A percentile compares a stretch with the other conserved stretches of the same genome.
Evolutionary conservation across 2,797 vertebrate genomes (phyloP).

Genomic region (Telmatherina bonti): DNA sequence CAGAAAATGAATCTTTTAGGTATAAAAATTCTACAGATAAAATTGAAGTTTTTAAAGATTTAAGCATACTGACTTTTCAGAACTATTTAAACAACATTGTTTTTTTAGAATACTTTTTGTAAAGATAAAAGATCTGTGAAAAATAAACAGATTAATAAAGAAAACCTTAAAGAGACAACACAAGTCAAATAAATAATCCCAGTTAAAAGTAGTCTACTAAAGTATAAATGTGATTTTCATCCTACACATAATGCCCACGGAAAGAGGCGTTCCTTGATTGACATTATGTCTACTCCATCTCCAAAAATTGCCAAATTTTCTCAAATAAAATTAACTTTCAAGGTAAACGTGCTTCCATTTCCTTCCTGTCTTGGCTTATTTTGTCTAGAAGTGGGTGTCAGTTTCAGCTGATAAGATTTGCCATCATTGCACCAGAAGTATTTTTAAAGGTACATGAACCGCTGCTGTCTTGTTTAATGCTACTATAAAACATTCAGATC

Average conservation of each 20-base stretch:
- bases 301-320: background rate
- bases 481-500: background rate
- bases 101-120: no score
- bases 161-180: no score
- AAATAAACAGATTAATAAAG: background rate
- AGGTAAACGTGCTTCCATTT: background rate
- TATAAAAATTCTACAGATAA: no score
- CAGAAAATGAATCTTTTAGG: no score
- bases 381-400: background rate
- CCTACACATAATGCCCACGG: background rate
- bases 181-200: background rate
- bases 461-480: background rate
- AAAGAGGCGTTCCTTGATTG: no score
- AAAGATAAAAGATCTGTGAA: no score
- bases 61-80: no score
- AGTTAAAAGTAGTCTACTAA: background rate
- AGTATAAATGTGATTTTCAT: background rate
- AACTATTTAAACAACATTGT: no score
- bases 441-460: background rate
- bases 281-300: background rate
- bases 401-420: background rate
- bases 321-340: constrained; percentile 1
- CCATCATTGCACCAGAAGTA: background rate
- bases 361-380: background rate
- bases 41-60: no score